Evolutionary conservation across 1,140 invertebrate species (phyloP).

Genomic region (Drosophila obscura): DNA sequence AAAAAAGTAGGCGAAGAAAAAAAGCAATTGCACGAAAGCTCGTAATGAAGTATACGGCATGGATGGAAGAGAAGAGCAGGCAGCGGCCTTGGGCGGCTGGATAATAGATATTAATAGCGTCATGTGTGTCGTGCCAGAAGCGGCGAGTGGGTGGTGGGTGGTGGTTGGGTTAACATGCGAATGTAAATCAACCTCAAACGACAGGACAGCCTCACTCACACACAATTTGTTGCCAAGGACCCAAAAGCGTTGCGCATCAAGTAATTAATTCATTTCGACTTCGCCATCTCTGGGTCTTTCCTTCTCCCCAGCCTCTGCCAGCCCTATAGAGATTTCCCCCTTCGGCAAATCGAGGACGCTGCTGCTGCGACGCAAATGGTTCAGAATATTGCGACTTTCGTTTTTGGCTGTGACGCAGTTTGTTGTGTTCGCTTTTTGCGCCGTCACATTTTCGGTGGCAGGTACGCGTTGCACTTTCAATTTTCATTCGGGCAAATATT

Average conservation of each 20-base stretch:
- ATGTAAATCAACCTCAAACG: slow-evolving; percentile 57
- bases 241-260: slow-evolving; percentile 68
- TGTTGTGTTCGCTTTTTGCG: too few species aligned
- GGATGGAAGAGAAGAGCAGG: too few species aligned
- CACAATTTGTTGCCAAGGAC: slow-evolving; percentile 47
- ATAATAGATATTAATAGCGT: slow-evolving; percentile 75
- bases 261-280: slow-evolving; percentile 60
- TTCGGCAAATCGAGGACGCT: slow-evolving; percentile 4
- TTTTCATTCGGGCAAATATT: slow-evolving; percentile 34
- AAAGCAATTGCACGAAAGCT: slow-evolving; percentile 63
- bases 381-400: slow-evolving; percentile 33
- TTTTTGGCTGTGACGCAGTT: slow-evolving; percentile 52
- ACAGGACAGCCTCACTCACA: slow-evolving; percentile 29
- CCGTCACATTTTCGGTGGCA: slow-evolving; percentile 10
- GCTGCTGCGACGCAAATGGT: slow-evolving; percentile 52
- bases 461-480: slow-evolving; percentile 41
- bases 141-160: neutral
- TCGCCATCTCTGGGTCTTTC: slow-evolving; percentile 4
- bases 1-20: slow-evolving; percentile 54
- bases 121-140: slow-evolving; percentile 30
- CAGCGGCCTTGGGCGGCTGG: slow-evolving; percentile 48
- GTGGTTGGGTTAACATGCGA: slow-evolving; percentile 1
- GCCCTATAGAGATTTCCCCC: slow-evolving; percentile 11
- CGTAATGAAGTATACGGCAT: slow-evolving; percentile 68
- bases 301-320: neutral